Evolutionary conservation across 2,113 vertebrate species (phyloP).

Genomic region (Burhinus bistriatus): DNA sequence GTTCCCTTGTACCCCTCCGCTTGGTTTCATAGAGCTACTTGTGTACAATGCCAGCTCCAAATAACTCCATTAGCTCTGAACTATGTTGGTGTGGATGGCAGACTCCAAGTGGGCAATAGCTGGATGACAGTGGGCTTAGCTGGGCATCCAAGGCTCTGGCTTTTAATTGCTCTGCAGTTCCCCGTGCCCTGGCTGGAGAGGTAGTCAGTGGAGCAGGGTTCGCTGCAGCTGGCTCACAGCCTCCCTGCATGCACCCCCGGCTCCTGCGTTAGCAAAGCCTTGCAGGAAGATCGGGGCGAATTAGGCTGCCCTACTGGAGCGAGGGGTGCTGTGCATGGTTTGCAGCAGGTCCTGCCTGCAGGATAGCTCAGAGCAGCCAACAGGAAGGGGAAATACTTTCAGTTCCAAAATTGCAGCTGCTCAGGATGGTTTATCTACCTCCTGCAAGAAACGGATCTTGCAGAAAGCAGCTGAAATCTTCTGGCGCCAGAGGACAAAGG

Average conservation of each 20-base stretch:
- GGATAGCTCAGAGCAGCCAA: constrained; percentile 1
- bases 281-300: not conserved
- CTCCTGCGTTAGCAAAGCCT: not conserved
- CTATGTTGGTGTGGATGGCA: not conserved
- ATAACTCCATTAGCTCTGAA: not conserved
- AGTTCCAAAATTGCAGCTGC: constrained; percentile 19
- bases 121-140: not conserved
- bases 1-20: not conserved
- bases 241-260: not conserved
- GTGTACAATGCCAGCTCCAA: not conserved
- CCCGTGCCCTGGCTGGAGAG: not conserved
- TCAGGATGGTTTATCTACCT: constrained; percentile 25
- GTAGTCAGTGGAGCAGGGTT: not conserved
- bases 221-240: not conserved
- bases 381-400: constrained; percentile 60
- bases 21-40: not conserved
- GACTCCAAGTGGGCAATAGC: not conserved
- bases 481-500: not conserved
- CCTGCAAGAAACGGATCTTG: constrained; percentile 2
- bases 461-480: constrained; percentile 25
- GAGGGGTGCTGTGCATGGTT: not conserved
- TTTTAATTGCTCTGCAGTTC: not conserved
- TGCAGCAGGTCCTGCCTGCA: not conserved
- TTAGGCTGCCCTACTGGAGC: not conserved
- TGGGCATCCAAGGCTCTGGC: not conserved